phyloP scores from a whole-genome alignment of 2,113 vertebrate species.

The Hemibagrus wyckioides region DNA sequence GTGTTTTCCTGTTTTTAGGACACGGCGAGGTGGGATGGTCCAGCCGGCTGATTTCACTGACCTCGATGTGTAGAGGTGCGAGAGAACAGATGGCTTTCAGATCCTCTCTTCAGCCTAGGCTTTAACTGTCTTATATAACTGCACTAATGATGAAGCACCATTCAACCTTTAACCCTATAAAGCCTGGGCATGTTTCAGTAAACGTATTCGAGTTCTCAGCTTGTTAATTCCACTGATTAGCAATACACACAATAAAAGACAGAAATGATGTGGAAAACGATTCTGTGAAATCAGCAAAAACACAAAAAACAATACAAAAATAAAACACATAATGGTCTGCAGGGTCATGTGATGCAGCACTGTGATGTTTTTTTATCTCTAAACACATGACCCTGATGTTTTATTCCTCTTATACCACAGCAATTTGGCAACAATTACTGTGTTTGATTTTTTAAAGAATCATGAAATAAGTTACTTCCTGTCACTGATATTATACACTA shows the following conservation, averaged over 20 bases:
- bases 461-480: background rate
- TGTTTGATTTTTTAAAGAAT: background rate
- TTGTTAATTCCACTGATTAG: background rate
- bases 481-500: background rate
- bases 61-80: slow-evolving; percentile 35
- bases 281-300: background rate
- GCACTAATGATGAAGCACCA: background rate
- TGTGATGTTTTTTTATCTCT: background rate
- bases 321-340: background rate
- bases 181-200: background rate
- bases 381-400: background rate
- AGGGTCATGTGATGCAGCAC: background rate
- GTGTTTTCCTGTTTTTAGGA: slow-evolving; percentile 62
- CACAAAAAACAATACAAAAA: background rate
- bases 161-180: background rate
- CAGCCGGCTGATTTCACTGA: slow-evolving; percentile 71
- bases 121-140: slow-evolving; percentile 1
- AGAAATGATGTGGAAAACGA: background rate
- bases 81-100: slow-evolving; percentile 29
- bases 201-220: background rate
- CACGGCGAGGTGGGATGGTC: slow-evolving; percentile 70
- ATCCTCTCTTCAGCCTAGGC: background rate
- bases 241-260: background rate
- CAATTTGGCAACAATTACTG: background rate
- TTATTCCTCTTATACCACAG: background rate